Base-by-base conservation (phyloP, 2,888 invertebrate genomes). In the Ceratothoa steindachneri region DNA sequence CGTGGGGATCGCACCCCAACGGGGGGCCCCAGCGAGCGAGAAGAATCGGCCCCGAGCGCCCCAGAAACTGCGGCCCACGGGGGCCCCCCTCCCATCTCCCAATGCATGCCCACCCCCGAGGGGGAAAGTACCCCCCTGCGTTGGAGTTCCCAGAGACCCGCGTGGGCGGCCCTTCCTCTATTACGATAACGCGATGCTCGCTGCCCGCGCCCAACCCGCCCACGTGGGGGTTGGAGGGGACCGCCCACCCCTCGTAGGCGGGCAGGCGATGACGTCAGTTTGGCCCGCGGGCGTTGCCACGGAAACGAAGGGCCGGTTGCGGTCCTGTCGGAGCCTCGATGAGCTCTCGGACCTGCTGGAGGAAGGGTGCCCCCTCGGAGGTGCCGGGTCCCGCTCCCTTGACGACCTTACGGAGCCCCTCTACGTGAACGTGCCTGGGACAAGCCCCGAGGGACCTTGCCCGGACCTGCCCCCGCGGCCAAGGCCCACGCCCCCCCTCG, bases 381-480 rank as follows among this genome's bases (percentile, higher is more conserved):
- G 70, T 9, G 51, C 31, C 29, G 64, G 66, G 28, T 71, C 77
- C 0, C 69, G 75, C 9, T 74, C 74, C 27, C 71, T 77, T 0
- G 77, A 77, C 53, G 75, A 77, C 55, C 71, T 77, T 24, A 77
- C 75, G 1, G 77, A 77, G 52, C 77, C 77, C 1, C 67, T 75
- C 24, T 77, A 77, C 66, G 74, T 71, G 64, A 77, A 75, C 52
- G 51, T 75, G 22, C 69, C 69, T 29, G 66, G 64, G 28, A 73
- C 72, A 29, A 71, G 71, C 31, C 52, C 68, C 66, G 30, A 71
- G 29, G 74, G 74, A 29, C 24, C 66, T 15, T 67, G 31, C 53
- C 67, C 67, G 30, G 67, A 41, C 30, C 67, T 52, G 30, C 69
- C 51, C 9, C 60, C 27, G 24, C 31, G 31, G 41, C 30, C 31